phyloP scores from a whole-genome alignment of 2,797 vertebrate species.

The Pipistrellus pipistrellus region DNA sequence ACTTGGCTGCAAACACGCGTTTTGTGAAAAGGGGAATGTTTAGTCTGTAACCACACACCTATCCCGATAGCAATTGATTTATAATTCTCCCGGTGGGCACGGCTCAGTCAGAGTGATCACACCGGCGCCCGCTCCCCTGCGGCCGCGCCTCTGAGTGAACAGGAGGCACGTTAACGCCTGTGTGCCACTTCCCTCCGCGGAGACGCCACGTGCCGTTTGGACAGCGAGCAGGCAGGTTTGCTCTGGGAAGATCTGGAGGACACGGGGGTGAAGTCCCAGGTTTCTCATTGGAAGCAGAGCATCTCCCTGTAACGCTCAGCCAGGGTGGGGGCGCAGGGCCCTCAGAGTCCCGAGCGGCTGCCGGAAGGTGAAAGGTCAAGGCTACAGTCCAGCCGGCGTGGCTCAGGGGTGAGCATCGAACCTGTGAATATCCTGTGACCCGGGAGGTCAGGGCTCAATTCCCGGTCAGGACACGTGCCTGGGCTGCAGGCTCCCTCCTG shows the following conservation, averaged over 20 bases:
- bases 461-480: too few relatives aligned
- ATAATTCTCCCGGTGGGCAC: not conserved
- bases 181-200: constrained; percentile 58
- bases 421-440: too few relatives aligned
- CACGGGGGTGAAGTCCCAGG: constrained; percentile 56
- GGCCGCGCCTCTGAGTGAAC: constrained; percentile 34
- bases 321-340: fast-evolving
- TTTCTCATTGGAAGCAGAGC: constrained; percentile 41
- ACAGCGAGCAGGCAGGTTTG: constrained; percentile 69
- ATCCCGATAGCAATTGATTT: too few relatives aligned
- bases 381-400: too few relatives aligned
- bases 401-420: too few relatives aligned
- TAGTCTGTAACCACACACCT: constrained; percentile 12
- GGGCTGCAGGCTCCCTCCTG: too few relatives aligned
- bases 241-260: constrained; percentile 69
- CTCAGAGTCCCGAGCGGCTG: not conserved
- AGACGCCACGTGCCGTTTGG: constrained; percentile 52
- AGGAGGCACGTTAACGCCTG: constrained; percentile 60
- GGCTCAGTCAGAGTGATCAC: constrained; percentile 81
- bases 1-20: constrained; percentile 64
- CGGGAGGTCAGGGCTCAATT: too few relatives aligned
- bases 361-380: not conserved
- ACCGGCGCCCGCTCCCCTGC: constrained; percentile 37
- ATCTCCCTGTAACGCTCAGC: constrained; percentile 20
- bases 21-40: not conserved